These are phyloP conservation scores for Coilia nasus DNA, from an alignment of 2,797 vertebrate species.

Conservation along the genomic window DNA sequence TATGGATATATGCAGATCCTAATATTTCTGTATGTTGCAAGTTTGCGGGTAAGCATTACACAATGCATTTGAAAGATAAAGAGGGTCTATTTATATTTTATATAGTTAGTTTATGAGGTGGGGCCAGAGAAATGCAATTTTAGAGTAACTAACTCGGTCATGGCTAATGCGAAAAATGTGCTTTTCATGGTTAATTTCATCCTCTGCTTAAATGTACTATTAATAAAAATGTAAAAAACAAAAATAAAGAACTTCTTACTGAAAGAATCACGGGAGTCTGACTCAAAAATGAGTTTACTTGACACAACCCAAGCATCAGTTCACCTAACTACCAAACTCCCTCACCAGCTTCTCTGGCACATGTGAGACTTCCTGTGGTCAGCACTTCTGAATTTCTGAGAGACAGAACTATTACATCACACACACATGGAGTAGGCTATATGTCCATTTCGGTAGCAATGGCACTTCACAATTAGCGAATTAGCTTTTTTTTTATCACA, in stretches of 20 bases:
- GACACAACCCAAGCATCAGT: too few species aligned
- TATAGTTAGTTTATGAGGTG: constrained; percentile 17
- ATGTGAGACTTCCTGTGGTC: too few species aligned
- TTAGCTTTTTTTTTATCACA: too few species aligned
- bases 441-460: too few species aligned
- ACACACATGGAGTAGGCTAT: too few species aligned
- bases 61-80: constrained; percentile 19
- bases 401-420: too few species aligned
- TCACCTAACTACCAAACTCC: too few species aligned
- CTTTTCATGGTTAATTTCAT: constrained; percentile 15
- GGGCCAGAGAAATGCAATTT: constrained; percentile 14
- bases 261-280: neutral
- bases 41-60: neutral
- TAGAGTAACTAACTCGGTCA: constrained; percentile 19
- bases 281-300: too few species aligned
- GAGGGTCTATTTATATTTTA: constrained; percentile 22
- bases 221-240: constrained; percentile 15
- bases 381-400: too few species aligned
- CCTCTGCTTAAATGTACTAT: constrained; percentile 18
- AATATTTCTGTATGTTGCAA: constrained; percentile 16
- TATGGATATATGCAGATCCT: constrained; percentile 17
- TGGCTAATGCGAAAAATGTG: constrained; percentile 19
- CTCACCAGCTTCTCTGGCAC: too few species aligned
- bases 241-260: constrained; percentile 23
- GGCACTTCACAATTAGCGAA: too few species aligned